Conservation (phyloP, 2,888 invertebrate genomes). For the Microchrysa polita region DNA sequence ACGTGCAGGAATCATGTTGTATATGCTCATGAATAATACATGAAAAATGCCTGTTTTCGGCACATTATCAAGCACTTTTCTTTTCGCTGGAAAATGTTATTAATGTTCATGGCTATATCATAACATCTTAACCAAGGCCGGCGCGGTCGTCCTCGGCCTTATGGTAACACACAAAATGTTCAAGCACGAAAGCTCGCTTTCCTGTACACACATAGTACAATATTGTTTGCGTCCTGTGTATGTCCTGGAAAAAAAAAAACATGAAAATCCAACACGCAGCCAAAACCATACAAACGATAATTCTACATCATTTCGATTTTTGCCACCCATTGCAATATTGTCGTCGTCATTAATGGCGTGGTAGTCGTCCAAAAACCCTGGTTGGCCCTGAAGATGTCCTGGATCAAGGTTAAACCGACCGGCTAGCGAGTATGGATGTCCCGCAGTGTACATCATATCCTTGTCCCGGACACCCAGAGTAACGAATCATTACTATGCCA, state of each 20-base stretch:
- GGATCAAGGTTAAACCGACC: too few species aligned
- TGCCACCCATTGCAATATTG: too few species aligned
- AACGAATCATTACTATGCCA: slow-evolving; percentile 1
- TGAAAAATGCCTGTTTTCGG: slow-evolving; percentile 7
- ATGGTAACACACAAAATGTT: not conserved
- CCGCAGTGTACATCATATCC: too few species aligned
- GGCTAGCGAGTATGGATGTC: too few species aligned
- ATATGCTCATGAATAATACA: slow-evolving; percentile 8
- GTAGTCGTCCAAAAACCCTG: too few species aligned
- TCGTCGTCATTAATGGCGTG: too few species aligned
- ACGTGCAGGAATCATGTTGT: not conserved
- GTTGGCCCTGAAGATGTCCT: too few species aligned
- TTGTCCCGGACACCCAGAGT: too few species aligned
- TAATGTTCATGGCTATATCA: slow-evolving; percentile 11
- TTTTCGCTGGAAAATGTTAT: slow-evolving; percentile 6
- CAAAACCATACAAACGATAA: not conserved
- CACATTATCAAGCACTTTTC: not conserved
- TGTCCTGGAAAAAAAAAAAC: too few species aligned
- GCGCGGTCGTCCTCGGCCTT: too few species aligned
- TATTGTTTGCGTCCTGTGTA: too few species aligned
- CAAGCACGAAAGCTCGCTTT: slow-evolving; percentile 8
- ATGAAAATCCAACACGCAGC: not conserved
- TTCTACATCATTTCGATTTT: not conserved
- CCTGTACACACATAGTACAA: not conserved
- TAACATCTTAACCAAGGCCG: slow-evolving; percentile 4